These are phyloP conservation scores for Catostomus latipinnis DNA, from an alignment of 2,797 vertebrate species.

Conservation along the genomic window DNA sequence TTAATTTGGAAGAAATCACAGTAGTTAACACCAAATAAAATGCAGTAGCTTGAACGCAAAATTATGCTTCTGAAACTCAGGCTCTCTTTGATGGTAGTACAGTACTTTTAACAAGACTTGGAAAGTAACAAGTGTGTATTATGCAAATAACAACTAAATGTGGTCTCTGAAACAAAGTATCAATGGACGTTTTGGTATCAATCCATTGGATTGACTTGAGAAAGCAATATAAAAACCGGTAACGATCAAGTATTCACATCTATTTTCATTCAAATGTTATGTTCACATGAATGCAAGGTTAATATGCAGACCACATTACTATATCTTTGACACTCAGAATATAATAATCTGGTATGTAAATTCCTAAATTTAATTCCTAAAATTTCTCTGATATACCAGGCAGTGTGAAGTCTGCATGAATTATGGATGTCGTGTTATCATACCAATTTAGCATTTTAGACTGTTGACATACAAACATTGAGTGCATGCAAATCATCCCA, in stretches of 20 bases:
- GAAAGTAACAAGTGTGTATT: conserved; percentile 34
- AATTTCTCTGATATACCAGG: conserved; percentile 62
- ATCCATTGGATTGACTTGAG: conserved; percentile 8
- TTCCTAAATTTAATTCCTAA: conserved; percentile 54
- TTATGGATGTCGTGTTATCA: conserved; percentile 67
- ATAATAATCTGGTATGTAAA: conserved; percentile 64
- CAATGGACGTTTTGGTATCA: not conserved
- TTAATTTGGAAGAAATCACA: not conserved
- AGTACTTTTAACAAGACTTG: conserved; percentile 4
- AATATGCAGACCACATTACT: conserved; percentile 42
- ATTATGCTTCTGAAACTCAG: not conserved
- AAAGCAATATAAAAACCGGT: conserved; percentile 12
- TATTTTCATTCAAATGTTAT: conserved; percentile 54
- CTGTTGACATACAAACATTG: conserved; percentile 47
- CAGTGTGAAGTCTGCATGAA: conserved; percentile 60
- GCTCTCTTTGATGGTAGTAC: conserved; percentile 1
- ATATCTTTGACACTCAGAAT: conserved; percentile 53
- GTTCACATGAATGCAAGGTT: conserved; percentile 32
- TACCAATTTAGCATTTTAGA: conserved; percentile 59
- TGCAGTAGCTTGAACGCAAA: not conserved
- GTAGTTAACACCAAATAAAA: conserved; percentile 5
- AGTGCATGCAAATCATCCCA: conserved; percentile 59
- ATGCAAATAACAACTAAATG: not conserved
- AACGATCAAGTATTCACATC: not conserved
- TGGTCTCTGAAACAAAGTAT: not conserved